Conservation (phyloP, 1,140 invertebrate genomes). For the Drosophila pachea region DNA sequence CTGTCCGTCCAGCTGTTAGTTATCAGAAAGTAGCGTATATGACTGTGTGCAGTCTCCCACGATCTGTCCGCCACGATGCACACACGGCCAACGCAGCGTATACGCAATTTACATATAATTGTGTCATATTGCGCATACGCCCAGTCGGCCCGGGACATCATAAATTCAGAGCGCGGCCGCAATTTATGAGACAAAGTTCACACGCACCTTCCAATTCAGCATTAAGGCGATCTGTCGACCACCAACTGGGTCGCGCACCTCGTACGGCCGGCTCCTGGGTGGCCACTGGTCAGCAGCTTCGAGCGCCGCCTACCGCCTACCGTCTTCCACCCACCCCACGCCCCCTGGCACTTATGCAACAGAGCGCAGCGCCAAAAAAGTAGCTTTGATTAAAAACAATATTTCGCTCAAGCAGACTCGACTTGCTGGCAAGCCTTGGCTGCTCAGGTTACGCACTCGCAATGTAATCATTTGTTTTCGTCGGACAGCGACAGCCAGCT, state of each 20-base stretch:
- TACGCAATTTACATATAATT: conserved; percentile 64
- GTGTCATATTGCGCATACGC: conserved; percentile 49
- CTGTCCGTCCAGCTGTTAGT: conserved; percentile 23
- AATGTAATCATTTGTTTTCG: conserved; percentile 71
- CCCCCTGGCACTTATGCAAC: conserved; percentile 54
- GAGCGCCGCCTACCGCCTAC: conserved; percentile 4
- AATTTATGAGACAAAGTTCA: conserved; percentile 72
- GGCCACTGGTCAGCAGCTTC: conserved; percentile 33
- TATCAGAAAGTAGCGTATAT: conserved; percentile 37
- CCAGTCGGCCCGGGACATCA: conserved; percentile 50
- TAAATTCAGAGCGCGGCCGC: conserved; percentile 52
- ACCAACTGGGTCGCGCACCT: conserved; percentile 43
- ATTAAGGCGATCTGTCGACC: conserved; percentile 49
- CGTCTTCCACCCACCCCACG: no score
- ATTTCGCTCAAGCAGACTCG: conserved; percentile 37
- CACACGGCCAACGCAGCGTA: conserved; percentile 47
- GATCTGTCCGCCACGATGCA: conserved; percentile 66
- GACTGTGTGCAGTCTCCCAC: conserved; percentile 52
- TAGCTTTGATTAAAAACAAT: conserved; percentile 64
- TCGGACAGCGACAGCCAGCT: conserved; percentile 57
- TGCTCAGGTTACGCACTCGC: conserved; percentile 72
- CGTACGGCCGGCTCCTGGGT: conserved; percentile 46
- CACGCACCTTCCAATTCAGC: conserved; percentile 54
- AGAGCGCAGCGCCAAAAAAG: conserved; percentile 14
- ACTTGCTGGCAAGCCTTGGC: conserved; percentile 22